Base-by-base conservation (phyloP, 2,113 vertebrate species). In the Micronycteris hirsuta region DNA sequence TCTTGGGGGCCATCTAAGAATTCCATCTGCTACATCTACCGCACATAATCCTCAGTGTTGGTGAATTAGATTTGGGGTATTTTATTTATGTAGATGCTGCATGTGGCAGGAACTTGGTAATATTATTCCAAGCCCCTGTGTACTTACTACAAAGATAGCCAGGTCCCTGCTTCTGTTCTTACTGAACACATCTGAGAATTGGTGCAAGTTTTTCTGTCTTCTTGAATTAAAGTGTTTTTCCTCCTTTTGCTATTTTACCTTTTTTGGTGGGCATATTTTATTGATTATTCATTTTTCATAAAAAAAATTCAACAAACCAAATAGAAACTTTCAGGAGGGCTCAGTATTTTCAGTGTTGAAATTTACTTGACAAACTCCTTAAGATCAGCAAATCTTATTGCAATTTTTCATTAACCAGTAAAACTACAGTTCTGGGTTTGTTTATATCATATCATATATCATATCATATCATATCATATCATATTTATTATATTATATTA, bases 261-360 rank as follows among this genome's bases (percentile, higher is more conserved):
- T 90, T 52, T 91, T 92, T 92, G 80, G 19, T 84, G 70, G 24
- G 19, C 13, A 91, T 70, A 56, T 93, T 91, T 83, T 82, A 90
- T 52, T 96, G 12, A 86, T 68, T 96, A 96, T 94, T 56, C 43
- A 91, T 83, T 95, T 93, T 91, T 78, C 82, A 54, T 78, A 94
- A 73, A 94, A 94, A 93, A 91, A 56, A 16, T 7, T 88, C 5
- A 93, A 74, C 31, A 85, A 91, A 92, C 11, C n/a, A 63, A 93
- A 87, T 77, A 87, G 82, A 89, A 65, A 86, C 31, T 56, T 89
- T 76, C 71, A 76, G 17, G 28, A 49, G 43, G 28, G 9, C 5
- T 89, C 61, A 76, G 8, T 86, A 61, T 83, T 78, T 85, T 91
- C 67, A 94, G 13, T 77, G 61, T 83, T 87, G 73, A 90, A 31